Evolutionary conservation across 2,797 vertebrate species (phyloP).

Genomic region (Triplophysa bombifrons): DNA sequence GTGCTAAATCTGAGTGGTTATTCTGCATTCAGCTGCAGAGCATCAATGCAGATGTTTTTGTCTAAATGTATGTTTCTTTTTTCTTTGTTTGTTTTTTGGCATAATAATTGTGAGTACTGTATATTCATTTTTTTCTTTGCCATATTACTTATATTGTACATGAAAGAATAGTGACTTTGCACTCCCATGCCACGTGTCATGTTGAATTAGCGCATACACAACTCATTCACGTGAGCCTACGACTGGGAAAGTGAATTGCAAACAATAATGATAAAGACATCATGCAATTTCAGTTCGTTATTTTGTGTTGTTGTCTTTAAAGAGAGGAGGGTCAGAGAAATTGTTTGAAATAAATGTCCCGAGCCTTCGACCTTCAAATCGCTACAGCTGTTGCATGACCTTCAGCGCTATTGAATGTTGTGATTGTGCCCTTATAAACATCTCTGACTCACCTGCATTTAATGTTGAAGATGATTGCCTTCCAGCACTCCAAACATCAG

Average conservation of each 20-base stretch:
- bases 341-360: constrained; percentile 32
- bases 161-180: constrained; percentile 29
- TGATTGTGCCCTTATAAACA: constrained; percentile 49
- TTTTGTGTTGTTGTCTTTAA: constrained; percentile 8
- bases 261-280: constrained; percentile 1
- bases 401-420: constrained; percentile 46
- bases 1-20: constrained; percentile 52
- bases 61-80: constrained; percentile 32
- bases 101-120: constrained; percentile 58
- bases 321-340: constrained; percentile 15
- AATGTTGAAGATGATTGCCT: constrained; percentile 49
- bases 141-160: constrained; percentile 37
- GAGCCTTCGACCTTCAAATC: constrained; percentile 25
- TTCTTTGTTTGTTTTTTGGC: constrained; percentile 30
- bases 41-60: constrained; percentile 43
- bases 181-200: constrained; percentile 32
- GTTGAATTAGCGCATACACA: constrained; percentile 32
- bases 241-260: constrained; percentile 13
- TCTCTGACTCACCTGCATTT: constrained; percentile 29
- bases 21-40: constrained; percentile 45
- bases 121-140: constrained; percentile 36
- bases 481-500: constrained; percentile 59
- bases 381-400: constrained; percentile 41
- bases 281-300: constrained; percentile 21
- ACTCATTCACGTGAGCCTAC: constrained; percentile 26